Percentiles rank a stretch among this genome's conserved stretches.
Evolutionary conservation across 2,888 invertebrate genomes (phyloP).

Genomic region (Reticulitermes lucifugus): DNA sequence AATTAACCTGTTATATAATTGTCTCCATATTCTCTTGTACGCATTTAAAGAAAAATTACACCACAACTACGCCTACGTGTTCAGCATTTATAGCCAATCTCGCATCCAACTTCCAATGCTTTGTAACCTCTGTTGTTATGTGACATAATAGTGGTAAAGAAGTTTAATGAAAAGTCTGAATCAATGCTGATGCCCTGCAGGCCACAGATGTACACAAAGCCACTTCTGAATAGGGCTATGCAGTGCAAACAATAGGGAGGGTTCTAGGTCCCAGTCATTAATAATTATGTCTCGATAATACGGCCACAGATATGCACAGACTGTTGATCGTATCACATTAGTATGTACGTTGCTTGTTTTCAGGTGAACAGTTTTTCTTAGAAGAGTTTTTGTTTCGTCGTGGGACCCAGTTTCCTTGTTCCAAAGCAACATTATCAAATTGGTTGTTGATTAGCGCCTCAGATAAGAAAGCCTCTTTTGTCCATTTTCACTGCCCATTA

Average conservation of each 20-base stretch:
- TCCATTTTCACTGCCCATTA: neutral
- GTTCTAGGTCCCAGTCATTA: neutral
- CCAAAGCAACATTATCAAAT: conserved; percentile 18
- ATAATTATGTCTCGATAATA: neutral
- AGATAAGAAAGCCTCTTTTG: neutral
- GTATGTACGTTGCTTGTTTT: neutral
- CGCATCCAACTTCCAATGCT: no score
- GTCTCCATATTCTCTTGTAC: no score
- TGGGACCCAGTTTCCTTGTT: neutral
- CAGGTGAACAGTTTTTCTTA: neutral
- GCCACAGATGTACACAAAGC: neutral
- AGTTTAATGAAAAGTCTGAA: neutral
- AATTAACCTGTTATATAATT: no score
- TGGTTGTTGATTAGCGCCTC: conserved; percentile 1
- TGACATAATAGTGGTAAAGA: no score
- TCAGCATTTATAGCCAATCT: no score
- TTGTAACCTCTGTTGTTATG: no score
- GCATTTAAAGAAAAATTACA: no score
- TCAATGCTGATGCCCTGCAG: neutral
- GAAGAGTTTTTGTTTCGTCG: neutral
- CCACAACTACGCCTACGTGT: no score
- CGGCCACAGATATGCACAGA: neutral
- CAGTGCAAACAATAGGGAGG: neutral
- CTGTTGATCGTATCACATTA: neutral
- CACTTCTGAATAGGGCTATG: neutral